A percentile compares a stretch with the other conserved stretches of the same genome.
phyloP scores from a whole-genome alignment of 2,888 invertebrate species.

The Lasioglossum pauxillum region DNA sequence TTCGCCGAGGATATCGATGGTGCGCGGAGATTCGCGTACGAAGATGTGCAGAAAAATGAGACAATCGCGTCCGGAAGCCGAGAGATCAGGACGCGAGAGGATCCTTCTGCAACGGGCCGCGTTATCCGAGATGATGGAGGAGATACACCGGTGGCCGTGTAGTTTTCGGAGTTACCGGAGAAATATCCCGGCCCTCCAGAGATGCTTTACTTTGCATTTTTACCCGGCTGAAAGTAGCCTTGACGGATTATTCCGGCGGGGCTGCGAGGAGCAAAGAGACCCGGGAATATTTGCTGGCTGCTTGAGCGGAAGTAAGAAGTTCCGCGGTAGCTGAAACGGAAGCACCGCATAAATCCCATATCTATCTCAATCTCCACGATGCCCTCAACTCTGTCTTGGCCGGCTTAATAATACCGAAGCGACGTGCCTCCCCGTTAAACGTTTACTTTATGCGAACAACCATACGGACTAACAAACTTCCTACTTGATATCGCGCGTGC shows the following conservation, averaged over 20 bases:
- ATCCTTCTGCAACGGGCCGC: not conserved
- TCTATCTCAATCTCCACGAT: not conserved
- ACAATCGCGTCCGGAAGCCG: not conserved
- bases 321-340: slow-evolving; percentile 8
- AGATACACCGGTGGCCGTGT: slow-evolving; percentile 19
- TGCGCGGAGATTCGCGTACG: not conserved
- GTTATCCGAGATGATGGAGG: slow-evolving; percentile 1
- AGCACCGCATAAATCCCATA: not conserved
- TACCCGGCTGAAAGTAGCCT: slow-evolving; percentile 35
- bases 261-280: slow-evolving; percentile 16
- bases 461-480: not conserved
- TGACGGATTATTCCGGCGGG: slow-evolving; percentile 54
- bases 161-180: slow-evolving; percentile 38
- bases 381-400: not conserved
- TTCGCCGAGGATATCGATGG: not conserved
- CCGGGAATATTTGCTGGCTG: slow-evolving; percentile 26
- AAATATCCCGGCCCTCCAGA: slow-evolving; percentile 38
- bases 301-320: slow-evolving; percentile 30
- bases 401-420: not conserved
- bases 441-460: not conserved
- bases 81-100: not conserved
- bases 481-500: not conserved
- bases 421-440: not conserved
- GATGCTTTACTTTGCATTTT: slow-evolving; percentile 56
- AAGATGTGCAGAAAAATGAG: not conserved